These are phyloP conservation scores for Muscicapa striata DNA, from an alignment of 2,797 vertebrate genomes.

Conservation along the genomic window DNA sequence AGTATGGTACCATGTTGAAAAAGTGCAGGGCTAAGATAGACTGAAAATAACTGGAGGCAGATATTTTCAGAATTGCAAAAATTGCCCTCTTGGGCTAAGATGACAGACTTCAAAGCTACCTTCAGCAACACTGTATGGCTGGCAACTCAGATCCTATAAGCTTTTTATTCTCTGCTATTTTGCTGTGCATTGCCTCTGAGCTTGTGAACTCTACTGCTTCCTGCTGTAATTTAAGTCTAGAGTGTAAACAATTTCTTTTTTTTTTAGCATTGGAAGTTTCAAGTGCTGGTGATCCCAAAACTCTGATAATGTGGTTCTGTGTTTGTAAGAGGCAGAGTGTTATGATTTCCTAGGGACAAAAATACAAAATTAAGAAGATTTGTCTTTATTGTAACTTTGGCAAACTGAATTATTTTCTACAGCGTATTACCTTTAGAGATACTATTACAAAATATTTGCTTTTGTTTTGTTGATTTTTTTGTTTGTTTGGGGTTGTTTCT, in stretches of 20 bases:
- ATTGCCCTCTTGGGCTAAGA: not conserved
- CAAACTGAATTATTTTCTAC: not conserved
- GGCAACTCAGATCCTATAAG: not conserved
- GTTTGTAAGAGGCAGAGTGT: not conserved
- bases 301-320: not conserved
- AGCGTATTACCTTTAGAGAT: not conserved
- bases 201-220: not conserved
- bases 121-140: not conserved
- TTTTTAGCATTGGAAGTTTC: not conserved
- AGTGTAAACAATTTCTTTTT: not conserved
- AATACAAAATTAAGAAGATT: not conserved
- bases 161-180: not conserved
- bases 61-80: not conserved
- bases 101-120: not conserved
- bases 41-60: not conserved
- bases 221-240: not conserved
- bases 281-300: not conserved
- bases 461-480: not conserved
- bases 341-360: not conserved
- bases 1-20: not conserved
- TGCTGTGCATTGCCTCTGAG: not conserved
- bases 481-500: not conserved
- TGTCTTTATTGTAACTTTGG: not conserved
- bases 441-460: fast-evolving
- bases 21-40: not conserved